A percentile compares a stretch with the other conserved stretches of the same genome.
phyloP scores from a whole-genome alignment of 1,140 invertebrate genomes.

The Steinernema khuongi region DNA sequence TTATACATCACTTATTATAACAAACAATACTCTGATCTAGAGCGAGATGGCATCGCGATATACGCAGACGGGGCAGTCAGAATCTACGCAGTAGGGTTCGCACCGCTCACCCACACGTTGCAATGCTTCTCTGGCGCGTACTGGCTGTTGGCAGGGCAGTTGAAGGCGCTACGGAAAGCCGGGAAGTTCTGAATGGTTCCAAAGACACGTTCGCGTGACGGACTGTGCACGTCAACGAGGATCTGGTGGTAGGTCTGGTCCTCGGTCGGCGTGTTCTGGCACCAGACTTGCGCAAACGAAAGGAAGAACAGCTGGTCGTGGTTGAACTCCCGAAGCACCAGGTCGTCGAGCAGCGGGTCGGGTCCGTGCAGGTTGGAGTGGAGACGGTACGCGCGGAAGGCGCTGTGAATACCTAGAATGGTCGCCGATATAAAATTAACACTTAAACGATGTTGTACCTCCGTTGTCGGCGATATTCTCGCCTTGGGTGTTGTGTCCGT shows the following conservation, averaged over 20 bases:
- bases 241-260: constrained; percentile 31
- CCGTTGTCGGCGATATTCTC: constrained; percentile 94
- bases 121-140: constrained; percentile 50
- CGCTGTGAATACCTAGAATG: constrained; percentile 47
- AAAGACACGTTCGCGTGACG: constrained; percentile 36
- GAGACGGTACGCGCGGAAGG: constrained; percentile 44
- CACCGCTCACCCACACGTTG: constrained; percentile 46
- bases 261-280: constrained; percentile 28
- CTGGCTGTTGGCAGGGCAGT: constrained; percentile 42
- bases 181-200: constrained; percentile 50
- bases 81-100: neutral
- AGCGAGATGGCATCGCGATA: neutral
- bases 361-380: constrained; percentile 43
- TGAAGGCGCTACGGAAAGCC: constrained; percentile 53
- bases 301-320: constrained; percentile 54
- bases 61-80: neutral
- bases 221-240: constrained; percentile 45
- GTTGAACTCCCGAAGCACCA: constrained; percentile 38
- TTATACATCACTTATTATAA: neutral
- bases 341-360: constrained; percentile 47
- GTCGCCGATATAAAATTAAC: neutral
- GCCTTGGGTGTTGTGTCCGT: constrained; percentile 81
- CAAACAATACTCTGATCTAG: neutral
- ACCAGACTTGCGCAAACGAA: constrained; percentile 49
- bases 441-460: constrained; percentile 67